Evolutionary conservation across 2,888 invertebrate genomes (phyloP).

Genomic region (Ophion costatus): DNA sequence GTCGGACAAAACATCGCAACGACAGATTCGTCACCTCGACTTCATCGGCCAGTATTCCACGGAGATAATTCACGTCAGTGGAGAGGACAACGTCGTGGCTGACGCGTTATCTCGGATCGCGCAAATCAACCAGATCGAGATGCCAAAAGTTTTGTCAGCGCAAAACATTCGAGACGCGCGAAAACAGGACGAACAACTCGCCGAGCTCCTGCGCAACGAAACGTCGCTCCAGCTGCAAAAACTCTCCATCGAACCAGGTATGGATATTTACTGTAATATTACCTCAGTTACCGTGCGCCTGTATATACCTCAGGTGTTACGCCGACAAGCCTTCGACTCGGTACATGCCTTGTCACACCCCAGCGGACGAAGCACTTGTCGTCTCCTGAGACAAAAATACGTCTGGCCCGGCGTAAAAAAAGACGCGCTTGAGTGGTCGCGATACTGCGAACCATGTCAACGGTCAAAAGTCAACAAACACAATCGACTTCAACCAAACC

Average conservation of each 20-base stretch:
- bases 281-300: no score
- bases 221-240: conserved; percentile 25
- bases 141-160: conserved; percentile 40
- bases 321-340: no score
- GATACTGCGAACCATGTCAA: no score
- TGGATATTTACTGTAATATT: background rate
- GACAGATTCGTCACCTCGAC: conserved; percentile 59
- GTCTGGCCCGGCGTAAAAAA: no score
- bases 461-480: no score
- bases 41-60: conserved; percentile 62
- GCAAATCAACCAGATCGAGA: conserved; percentile 15
- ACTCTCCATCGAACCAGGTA: conserved; percentile 12
- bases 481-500: no score
- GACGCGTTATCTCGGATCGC: conserved; percentile 60
- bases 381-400: no score
- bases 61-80: conserved; percentile 46
- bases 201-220: background rate
- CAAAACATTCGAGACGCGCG: conserved; percentile 25
- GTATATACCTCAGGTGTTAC: no score
- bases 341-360: no score
- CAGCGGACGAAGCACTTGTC: no score
- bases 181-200: conserved; percentile 35
- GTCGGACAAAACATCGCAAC: conserved; percentile 48
- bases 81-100: conserved; percentile 59
- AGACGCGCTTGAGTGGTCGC: no score